phyloP scores from a whole-genome alignment of 2,797 vertebrate species.

The Coilia nasus region DNA sequence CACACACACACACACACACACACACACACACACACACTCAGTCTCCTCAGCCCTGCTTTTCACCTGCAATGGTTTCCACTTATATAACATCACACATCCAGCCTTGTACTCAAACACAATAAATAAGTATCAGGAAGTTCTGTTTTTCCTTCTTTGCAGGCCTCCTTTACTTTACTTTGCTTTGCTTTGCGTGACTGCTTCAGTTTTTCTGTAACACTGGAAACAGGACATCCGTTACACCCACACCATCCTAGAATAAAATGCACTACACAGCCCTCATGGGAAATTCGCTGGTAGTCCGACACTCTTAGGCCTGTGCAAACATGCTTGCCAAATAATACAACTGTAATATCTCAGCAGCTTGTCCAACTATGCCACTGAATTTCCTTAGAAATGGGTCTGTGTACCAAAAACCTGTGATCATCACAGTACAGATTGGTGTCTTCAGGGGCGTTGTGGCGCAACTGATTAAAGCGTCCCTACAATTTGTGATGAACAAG shows the following conservation, averaged over 20 bases:
- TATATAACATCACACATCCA: neutral
- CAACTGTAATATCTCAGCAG: slow-evolving; percentile 38
- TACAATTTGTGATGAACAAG: too few relatives aligned
- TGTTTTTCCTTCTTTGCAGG: neutral
- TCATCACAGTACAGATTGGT: too few relatives aligned
- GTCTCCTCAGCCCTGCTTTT: neutral
- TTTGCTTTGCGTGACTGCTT: too few relatives aligned
- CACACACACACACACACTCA: neutral
- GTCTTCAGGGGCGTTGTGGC: too few relatives aligned
- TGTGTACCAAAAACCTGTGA: too few relatives aligned
- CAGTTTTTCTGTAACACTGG: slow-evolving; percentile 21
- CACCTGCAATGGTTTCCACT: neutral
- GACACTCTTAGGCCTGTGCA: neutral
- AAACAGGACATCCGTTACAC: slow-evolving; percentile 47
- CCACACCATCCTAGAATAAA: too few relatives aligned
- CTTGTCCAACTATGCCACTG: slow-evolving; percentile 48
- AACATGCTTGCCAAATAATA: neutral
- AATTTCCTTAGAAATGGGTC: too few relatives aligned
- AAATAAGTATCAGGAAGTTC: neutral
- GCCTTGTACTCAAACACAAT: neutral
- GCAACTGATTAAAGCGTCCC: too few relatives aligned
- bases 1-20: too few relatives aligned
- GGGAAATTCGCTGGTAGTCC: too few relatives aligned
- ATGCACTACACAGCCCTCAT: too few relatives aligned
- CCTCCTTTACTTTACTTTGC: neutral